Percentiles rank a stretch among this genome's conserved stretches.
These are phyloP conservation scores for Pteronotus mesoamericanus DNA, from an alignment of 2,797 vertebrate genomes.

Conservation along the genomic window DNA sequence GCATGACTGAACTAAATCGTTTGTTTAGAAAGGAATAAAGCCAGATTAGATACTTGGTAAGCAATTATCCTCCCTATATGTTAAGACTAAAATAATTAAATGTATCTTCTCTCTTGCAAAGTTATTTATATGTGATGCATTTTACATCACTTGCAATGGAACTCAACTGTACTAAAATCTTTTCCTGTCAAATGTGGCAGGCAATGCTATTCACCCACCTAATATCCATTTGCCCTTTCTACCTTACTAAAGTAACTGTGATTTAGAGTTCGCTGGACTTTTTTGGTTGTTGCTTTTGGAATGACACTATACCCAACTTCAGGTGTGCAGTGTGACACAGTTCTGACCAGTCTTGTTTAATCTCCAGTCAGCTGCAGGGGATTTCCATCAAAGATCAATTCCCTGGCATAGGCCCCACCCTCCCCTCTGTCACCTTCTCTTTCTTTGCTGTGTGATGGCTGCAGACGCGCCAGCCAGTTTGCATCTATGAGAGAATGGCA, in stretches of 20 bases:
- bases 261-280: not conserved
- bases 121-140: not conserved
- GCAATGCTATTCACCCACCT: not conserved
- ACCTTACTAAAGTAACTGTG: not conserved
- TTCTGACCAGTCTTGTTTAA: not conserved
- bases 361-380: not conserved
- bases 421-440: not conserved
- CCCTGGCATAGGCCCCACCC: not conserved
- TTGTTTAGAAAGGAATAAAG: not conserved
- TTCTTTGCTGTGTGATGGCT: not conserved
- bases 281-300: not conserved
- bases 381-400: not conserved
- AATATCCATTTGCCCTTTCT: not conserved
- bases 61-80: not conserved
- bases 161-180: not conserved
- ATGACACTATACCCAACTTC: not conserved
- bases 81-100: not conserved
- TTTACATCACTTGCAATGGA: not conserved
- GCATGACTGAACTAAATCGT: not conserved
- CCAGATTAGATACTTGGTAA: not conserved
- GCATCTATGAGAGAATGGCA: not conserved
- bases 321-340: not conserved
- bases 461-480: not conserved
- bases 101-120: not conserved
- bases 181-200: not conserved